Conservation (phyloP, 2,113 vertebrate genomes). For the Megalops atlanticus region DNA sequence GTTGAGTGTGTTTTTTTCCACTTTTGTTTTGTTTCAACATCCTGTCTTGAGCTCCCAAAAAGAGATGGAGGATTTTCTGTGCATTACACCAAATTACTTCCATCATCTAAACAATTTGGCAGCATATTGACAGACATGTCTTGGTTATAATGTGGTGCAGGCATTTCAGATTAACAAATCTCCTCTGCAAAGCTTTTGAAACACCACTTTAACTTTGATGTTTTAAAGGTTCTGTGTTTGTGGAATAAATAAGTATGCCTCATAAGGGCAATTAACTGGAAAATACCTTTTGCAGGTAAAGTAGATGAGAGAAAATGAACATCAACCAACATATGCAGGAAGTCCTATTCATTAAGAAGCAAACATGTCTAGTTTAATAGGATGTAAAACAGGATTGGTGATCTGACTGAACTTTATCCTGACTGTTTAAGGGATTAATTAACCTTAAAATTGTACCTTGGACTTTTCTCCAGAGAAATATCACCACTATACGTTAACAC, state of each 20-base stretch:
- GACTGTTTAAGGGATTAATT: no score
- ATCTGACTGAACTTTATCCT: not conserved
- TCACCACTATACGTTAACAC: not conserved
- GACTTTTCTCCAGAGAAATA: not conserved
- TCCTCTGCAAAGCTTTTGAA: no score
- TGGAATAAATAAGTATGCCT: not conserved
- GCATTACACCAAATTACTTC: not conserved
- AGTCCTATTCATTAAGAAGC: not conserved
- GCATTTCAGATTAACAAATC: not conserved
- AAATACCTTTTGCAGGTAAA: not conserved
- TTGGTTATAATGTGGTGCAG: not conserved
- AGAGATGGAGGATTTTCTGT: not conserved
- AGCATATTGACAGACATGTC: no score
- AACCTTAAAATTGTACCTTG: slow-evolving; percentile 11
- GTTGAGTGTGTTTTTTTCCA: slow-evolving; percentile 61
- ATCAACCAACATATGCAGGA: not conserved
- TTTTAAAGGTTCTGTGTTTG: no score
- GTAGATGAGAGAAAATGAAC: not conserved
- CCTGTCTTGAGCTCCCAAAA: not conserved
- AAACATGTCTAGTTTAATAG: not conserved
- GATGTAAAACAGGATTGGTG: not conserved
- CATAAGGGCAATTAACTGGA: not conserved
- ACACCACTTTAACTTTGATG: no score
- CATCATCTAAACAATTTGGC: not conserved
- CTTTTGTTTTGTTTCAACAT: slow-evolving; percentile 28